phyloP scores from a whole-genome alignment of 2,113 vertebrate species.

The Megaleporinus macrocephalus region DNA sequence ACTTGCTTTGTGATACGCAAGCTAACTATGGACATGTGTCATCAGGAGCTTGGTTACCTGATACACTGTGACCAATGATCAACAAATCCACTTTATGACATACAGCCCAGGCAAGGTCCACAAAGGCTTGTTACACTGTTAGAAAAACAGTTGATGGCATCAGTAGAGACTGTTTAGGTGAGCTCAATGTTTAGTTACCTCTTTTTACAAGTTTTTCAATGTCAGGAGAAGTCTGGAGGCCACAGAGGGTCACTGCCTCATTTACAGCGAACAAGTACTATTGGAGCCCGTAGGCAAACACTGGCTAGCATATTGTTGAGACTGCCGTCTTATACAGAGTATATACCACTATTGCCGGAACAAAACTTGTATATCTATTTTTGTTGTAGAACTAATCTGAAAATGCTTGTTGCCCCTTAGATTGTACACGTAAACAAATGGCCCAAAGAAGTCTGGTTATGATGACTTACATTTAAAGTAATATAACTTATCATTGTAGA shows the following conservation, averaged over 20 bases:
- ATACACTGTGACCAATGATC: slow-evolving; percentile 15
- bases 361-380: no score
- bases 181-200: slow-evolving; percentile 27
- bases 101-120: background rate
- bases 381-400: no score
- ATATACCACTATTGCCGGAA: no score
- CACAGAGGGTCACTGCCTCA: background rate
- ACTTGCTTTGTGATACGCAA: background rate
- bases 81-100: slow-evolving; percentile 9
- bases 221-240: background rate
- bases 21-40: background rate
- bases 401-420: no score
- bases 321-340: background rate
- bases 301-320: background rate
- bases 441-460: no score
- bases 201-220: slow-evolving; percentile 20
- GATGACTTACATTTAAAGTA: no score
- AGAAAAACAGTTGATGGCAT: slow-evolving; percentile 4
- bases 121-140: background rate
- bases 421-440: no score
- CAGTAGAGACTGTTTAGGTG: background rate
- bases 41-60: slow-evolving; percentile 1
- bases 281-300: background rate
- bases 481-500: no score
- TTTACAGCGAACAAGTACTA: background rate